Percentiles rank a stretch among this genome's conserved stretches.
Conservation (phyloP, 2,113 vertebrate species). For the Ranitomeya variabilis region DNA sequence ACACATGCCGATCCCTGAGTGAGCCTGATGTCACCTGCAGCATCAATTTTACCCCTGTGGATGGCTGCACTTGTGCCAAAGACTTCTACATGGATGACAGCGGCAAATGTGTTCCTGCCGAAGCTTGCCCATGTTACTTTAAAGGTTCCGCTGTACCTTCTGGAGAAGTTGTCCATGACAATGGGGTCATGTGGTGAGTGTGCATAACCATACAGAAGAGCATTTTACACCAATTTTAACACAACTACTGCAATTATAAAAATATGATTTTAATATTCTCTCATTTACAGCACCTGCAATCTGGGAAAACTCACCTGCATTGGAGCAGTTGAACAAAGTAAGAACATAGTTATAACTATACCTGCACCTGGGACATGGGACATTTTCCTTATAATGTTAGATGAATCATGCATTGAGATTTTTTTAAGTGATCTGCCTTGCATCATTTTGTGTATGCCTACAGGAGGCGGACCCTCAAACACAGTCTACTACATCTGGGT, state of each 20-base stretch:
- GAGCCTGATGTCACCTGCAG: conserved; percentile 70
- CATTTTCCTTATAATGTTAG: too few species aligned
- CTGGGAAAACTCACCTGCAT: conserved; percentile 73
- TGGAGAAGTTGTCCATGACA: conserved; percentile 72
- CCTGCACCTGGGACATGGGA: too few species aligned
- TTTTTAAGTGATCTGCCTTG: too few species aligned
- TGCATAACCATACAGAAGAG: neutral
- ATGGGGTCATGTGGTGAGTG: conserved; percentile 73
- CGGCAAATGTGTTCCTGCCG: conserved; percentile 72
- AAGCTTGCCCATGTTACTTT: conserved; percentile 76
- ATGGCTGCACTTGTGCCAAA: conserved; percentile 72
- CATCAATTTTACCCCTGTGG: conserved; percentile 71
- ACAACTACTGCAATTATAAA: neutral
- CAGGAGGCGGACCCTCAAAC: too few species aligned
- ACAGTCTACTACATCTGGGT: too few species aligned
- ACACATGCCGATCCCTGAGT: conserved; percentile 73
- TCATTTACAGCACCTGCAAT: conserved; percentile 69
- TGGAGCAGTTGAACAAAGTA: conserved; percentile 70
- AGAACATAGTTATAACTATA: conserved; percentile 12
- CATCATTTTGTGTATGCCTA: too few species aligned
- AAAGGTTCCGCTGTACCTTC: conserved; percentile 67
- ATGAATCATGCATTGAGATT: too few species aligned
- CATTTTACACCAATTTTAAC: neutral
- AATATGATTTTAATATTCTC: neutral
- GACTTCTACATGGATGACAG: conserved; percentile 73